Evolutionary conservation across 2,888 invertebrate genomes (phyloP), one percentile per base, ranked within the genome.

Genomic region (Leucophora obtusa): DNA sequence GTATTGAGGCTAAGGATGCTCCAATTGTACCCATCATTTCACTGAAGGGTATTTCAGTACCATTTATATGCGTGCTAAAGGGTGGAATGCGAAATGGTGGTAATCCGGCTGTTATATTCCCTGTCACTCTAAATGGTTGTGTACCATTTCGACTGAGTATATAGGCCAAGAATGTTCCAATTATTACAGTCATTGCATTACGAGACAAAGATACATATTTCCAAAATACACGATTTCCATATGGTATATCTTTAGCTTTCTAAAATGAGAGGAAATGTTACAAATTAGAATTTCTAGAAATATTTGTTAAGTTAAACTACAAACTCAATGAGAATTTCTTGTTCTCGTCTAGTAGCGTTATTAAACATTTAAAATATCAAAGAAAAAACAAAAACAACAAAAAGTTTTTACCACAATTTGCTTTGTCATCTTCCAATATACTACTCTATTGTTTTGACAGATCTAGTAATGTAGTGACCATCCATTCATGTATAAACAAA

Each of bases 121-220:
- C 95, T 43, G 94, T 95, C 18, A 96, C 91, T 70, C 92, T 91
- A 85, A 96, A 95, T 0, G 95, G 95, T 50, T 91, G 88, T 0
- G 90, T 65, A 0, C 90, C 92, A 79, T 93, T 90, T 1, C 87
- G 83, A 47, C 91, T 91, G 2, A 93, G 89, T 11, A 90, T 85
- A 82, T 92, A 93, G 0, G 96, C 95, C 53, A 96, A 85, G 4
- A 93, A 84, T 0, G 94, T 93, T 15, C 94, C 94, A 11, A 92
- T 87, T 73, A 96, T 92, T 35, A 97, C 96, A 1, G 95, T 93
- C 14, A 96, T 88, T 0, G 96, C 96, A 89, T 97, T 97, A 60
- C 96, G 92, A 0, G 94, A 94, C 43, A 96, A 91, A 1, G 94
- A 93, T 7, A 93, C 84, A 71, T 90, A 91, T 82, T 90, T 91